Conservation (phyloP, 2,797 vertebrate species). For the Danio tinwini region DNA sequence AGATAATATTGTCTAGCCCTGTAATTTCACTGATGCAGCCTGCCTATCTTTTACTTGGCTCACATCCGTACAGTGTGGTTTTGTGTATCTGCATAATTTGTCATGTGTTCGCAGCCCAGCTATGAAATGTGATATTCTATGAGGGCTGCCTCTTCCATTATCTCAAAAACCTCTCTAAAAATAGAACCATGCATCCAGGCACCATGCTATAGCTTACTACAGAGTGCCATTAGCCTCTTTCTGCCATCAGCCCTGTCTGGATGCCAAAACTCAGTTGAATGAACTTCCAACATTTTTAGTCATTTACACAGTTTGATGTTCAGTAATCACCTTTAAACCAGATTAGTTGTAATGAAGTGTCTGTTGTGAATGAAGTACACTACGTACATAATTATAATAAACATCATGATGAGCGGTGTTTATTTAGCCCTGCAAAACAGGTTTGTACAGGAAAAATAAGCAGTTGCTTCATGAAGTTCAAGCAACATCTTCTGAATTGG, state of each 20-base stretch:
- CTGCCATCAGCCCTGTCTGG: constrained; percentile 1
- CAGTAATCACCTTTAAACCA: neutral
- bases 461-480: neutral
- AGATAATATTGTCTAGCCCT: constrained; percentile 34
- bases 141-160: constrained; percentile 44
- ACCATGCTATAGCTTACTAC: constrained; percentile 27
- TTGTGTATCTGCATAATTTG: constrained; percentile 46
- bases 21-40: constrained; percentile 11
- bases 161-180: constrained; percentile 41
- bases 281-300: neutral
- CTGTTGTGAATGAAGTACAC: neutral
- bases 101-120: constrained; percentile 25
- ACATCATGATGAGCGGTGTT: neutral
- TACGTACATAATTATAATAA: neutral
- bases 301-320: neutral
- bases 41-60: constrained; percentile 34
- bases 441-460: neutral
- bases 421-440: neutral
- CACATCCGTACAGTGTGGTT: constrained; percentile 25
- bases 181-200: constrained; percentile 39
- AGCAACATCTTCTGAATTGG: constrained; percentile 21
- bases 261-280: neutral
- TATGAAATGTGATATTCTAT: constrained; percentile 47
- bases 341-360: neutral
- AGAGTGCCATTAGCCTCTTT: constrained; percentile 31